These are phyloP conservation scores for Paradoxurus hermaphroditus DNA, from an alignment of 2,113 vertebrate species.

Conservation along the genomic window DNA sequence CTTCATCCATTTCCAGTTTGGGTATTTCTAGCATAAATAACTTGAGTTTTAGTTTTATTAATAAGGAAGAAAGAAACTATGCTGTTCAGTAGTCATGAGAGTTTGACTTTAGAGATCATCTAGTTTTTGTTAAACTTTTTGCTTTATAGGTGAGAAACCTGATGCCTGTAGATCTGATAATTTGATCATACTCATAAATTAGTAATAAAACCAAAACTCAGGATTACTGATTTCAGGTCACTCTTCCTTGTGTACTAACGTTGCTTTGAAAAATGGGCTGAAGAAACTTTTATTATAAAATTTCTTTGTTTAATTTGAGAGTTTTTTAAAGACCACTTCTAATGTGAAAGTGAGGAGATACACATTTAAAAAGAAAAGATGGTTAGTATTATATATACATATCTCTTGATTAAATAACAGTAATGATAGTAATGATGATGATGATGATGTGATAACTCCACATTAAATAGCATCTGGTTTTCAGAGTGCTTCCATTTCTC, in stretches of 20 bases:
- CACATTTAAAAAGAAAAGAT: background rate
- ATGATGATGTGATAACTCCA: background rate
- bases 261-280: background rate
- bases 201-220: background rate
- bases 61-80: background rate
- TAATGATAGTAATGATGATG: background rate
- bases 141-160: background rate
- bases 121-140: conserved; percentile 11
- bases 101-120: background rate
- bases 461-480: background rate
- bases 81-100: background rate
- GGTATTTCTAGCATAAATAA: background rate
- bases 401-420: background rate
- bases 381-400: background rate
- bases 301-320: background rate
- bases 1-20: background rate
- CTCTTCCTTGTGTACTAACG: background rate
- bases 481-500: background rate
- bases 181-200: background rate
- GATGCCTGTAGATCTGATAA: background rate
- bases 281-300: background rate
- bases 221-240: background rate
- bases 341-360: background rate
- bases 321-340: background rate
- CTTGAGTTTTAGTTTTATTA: conserved; percentile 13